Conservation (phyloP, 2,797 vertebrate genomes). For the Gambelia wislizenii region DNA sequence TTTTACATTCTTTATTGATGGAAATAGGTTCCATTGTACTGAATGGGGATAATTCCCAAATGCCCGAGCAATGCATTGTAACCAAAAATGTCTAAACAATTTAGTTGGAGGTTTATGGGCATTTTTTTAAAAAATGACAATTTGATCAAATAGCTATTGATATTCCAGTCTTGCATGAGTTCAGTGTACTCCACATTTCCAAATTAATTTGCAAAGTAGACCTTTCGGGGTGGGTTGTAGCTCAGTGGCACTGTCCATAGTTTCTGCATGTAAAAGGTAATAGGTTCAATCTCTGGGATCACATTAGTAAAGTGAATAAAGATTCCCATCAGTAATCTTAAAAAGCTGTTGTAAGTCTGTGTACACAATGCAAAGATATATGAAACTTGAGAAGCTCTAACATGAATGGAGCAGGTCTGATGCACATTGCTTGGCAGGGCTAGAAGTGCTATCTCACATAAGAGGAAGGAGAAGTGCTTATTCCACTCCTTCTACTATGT, state of each 20-base stretch:
- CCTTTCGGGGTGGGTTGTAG: not conserved
- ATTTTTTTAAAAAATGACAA: not conserved
- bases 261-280: not conserved
- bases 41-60: not conserved
- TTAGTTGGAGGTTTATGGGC: too few relatives aligned
- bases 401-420: not conserved
- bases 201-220: too few relatives aligned
- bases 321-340: not conserved
- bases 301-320: too few relatives aligned
- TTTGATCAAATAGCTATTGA: not conserved
- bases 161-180: not conserved
- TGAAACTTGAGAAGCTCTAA: too few relatives aligned
- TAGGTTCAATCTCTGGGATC: not conserved
- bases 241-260: not conserved
- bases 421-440: not conserved
- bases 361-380: too few relatives aligned
- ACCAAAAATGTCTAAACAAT: too few relatives aligned
- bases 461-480: not conserved
- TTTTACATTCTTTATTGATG: not conserved
- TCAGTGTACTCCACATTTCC: not conserved
- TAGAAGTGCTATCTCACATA: not conserved
- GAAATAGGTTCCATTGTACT: not conserved
- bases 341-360: not conserved
- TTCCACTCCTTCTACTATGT: accelerated
- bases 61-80: too few relatives aligned